Evolutionary conservation across 2,888 invertebrate genomes (phyloP).

Genomic region (Theodoxus fluviatilis): DNA sequence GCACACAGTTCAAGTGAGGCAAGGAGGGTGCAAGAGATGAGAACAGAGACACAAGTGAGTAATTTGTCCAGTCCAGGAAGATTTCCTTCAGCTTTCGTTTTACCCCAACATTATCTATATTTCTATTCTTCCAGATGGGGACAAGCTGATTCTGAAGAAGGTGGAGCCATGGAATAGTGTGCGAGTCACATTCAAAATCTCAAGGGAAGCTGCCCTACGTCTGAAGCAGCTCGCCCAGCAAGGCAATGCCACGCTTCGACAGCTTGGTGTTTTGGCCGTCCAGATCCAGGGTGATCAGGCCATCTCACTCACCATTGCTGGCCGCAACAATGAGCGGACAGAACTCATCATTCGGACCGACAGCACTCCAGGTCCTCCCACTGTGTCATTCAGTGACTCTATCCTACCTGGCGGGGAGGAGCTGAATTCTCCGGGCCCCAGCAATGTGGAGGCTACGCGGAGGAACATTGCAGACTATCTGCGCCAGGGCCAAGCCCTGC

Average conservation of each 20-base stretch:
- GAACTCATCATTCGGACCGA: conserved; percentile 68
- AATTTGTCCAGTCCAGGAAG: too few species aligned
- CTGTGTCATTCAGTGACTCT: conserved; percentile 23
- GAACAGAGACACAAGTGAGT: too few species aligned
- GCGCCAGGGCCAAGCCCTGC: conserved; percentile 56
- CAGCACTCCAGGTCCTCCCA: conserved; percentile 29
- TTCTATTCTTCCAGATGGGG: conserved; percentile 60
- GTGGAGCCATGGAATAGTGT: conserved; percentile 99
- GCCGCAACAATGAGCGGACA: conserved; percentile 75
- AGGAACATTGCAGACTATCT: conserved; percentile 64
- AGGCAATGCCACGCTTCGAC: conserved; percentile 82
- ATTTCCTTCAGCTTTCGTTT: too few species aligned
- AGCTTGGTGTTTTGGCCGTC: conserved; percentile 92
- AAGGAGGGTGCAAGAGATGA: too few species aligned
- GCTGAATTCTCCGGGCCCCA: conserved; percentile 51
- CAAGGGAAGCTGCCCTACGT: conserved; percentile 91
- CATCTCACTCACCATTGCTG: conserved; percentile 73
- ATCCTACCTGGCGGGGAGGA: conserved; percentile 19
- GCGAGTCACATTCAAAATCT: conserved; percentile 95
- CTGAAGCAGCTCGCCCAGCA: conserved; percentile 90
- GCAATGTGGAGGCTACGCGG: conserved; percentile 59
- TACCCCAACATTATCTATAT: neutral
- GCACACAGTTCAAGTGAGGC: too few species aligned
- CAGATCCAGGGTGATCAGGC: conserved; percentile 77
- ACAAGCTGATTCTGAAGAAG: conserved; percentile 75